Evolutionary conservation across 2,888 invertebrate genomes (phyloP), one percentile per base, ranked within the genome.

Genomic region (Hemicrepidius hirtus): DNA sequence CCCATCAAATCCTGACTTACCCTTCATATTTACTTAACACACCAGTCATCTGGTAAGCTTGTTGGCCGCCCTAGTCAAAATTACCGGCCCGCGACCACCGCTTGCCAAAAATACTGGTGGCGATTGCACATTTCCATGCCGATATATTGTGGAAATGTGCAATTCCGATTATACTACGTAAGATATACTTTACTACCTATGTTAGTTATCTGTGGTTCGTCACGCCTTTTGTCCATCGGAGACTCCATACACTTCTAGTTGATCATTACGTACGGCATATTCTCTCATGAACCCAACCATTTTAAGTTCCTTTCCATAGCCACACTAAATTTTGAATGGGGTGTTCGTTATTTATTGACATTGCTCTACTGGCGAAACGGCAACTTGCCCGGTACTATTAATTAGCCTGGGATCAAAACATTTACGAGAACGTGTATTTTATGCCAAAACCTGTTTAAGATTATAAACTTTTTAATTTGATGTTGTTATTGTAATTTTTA

Each of bases 401-500:
- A 71, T 75, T 76, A 75, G 74, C 73, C 76, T 77, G 77, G 77
- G 78, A 75, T 76, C 75, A 76, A 72, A 76, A 74, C 76, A 79
- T 77, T 73, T 76, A 75, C 68, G 74, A 77, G 75, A 77, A 73
- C 74, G 73, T 78, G 77, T 78, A 78, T 74, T 80, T 81, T 82
- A 84, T 83, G 84, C 83, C 83, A 83, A 84, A 84, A 78, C 76
- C 76, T 78, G 75, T 78, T 78, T 77, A 76, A 72, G 71, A 75
- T 75, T 76, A 74, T 71, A 77, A 75, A 76, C 75, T 84, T 84
- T 85, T 84, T 79, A 85, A 84, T 85, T 85, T 80, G 85, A 85
- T 85, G 84, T 85, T 86, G 85, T 85, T 86, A 85, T 85, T 85
- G 85, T 85, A 85, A 85, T 83, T 85, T 83, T 84, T 84, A 80